Percentiles rank a stretch among this genome's conserved stretches.
phyloP scores from a whole-genome alignment of 2,113 vertebrate species.

The Python bivittatus region DNA sequence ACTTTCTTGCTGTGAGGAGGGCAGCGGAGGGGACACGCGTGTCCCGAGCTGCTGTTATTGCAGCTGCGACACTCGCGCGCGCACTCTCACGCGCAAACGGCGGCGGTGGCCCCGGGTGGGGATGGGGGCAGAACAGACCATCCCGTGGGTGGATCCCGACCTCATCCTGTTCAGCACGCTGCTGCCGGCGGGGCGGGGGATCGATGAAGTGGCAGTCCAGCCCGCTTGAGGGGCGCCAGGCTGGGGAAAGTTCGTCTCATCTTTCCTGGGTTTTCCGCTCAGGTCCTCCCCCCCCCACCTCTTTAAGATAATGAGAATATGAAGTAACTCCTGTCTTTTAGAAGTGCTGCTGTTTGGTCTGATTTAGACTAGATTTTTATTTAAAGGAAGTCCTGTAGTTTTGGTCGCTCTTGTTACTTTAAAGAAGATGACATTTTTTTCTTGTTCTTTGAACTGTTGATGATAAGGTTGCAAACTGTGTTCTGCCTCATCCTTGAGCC shows the following conservation, averaged over 20 bases:
- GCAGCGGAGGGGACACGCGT: neutral
- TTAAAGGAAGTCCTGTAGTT: neutral
- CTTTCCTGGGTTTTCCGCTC: neutral
- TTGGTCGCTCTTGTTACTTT: neutral
- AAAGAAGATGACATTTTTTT: neutral
- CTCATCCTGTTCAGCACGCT: neutral
- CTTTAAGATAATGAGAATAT: neutral
- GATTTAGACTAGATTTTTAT: neutral
- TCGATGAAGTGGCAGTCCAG: neutral
- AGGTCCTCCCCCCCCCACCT: neutral
- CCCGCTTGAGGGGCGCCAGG: neutral
- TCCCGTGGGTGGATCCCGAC: neutral
- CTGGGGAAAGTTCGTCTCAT: neutral
- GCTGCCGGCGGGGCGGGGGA: neutral
- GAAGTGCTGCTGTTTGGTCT: neutral
- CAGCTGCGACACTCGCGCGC: neutral
- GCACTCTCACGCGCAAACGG: neutral
- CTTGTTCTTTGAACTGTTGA: neutral
- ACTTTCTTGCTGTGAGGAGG: neutral
- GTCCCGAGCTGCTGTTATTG: neutral
- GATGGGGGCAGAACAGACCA: neutral
- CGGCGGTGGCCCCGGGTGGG: neutral
- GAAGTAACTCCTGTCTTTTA: too few species aligned
- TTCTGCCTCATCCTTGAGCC: neutral
- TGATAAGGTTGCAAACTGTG: neutral